Base-by-base conservation (phyloP, 2,888 invertebrate species). In the Andrena camellia region DNA sequence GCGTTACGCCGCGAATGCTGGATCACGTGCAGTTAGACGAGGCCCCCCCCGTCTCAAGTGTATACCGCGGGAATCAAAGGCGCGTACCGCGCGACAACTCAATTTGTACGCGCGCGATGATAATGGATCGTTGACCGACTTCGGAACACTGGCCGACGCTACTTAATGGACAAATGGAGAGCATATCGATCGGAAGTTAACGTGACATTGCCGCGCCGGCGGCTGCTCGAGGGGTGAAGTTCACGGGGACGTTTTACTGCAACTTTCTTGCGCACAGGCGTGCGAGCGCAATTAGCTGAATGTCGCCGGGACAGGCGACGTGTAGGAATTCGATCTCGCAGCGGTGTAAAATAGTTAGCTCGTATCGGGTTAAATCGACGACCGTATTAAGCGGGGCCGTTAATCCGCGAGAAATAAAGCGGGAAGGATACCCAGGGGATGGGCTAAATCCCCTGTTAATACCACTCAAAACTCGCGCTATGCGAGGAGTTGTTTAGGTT, bases 1-100 rank as follows among this genome's bases (percentile, higher is more conserved):
- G 81, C 69, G 88, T 88, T 88, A 88, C 80, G 84, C 85, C 86
- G 79, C 88, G 86, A 84, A 85, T 76, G 80, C 72, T 76, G 70
- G 80, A 76, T 85, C 72, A 69, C 63, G 74, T 81, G 75, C 54
- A 74, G 80, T 59, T 76, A 63, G 60, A 68, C 62, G 52, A 29
- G 59, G n/a, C 17, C 42, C 4, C 4, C 1, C 20, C 20, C 52
- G 69, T 76, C 76, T 72, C 75, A 52, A 35, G 59, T 66, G 78
- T 75, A 20, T 48, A 59, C 10, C 59, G 72, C 52, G 74, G 48
- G 33, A 71, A 81, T 76, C 81, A 71, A 83, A 83, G 74, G 75
- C 35, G 54, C 35, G 63, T 33, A 42, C 69, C 42, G 17, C 26
- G 73, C 66, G 72, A 73, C 76, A 81, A 81, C 72, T 81, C 71